Conservation (phyloP, 2,888 invertebrate species). For the Loripinus fragilis region DNA sequence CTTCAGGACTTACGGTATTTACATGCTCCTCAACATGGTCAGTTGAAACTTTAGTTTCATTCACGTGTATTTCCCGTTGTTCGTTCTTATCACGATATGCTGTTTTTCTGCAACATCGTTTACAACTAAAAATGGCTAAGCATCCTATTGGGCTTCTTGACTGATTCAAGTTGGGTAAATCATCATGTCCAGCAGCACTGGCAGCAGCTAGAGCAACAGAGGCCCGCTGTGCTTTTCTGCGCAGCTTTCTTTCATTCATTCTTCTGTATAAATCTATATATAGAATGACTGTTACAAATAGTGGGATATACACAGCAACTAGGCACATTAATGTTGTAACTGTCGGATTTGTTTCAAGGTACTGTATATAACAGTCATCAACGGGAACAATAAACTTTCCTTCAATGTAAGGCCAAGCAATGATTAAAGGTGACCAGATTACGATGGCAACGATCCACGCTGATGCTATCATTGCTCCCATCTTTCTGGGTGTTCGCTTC, state of each 20-base stretch:
- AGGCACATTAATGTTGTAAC: background rate
- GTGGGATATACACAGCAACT: background rate
- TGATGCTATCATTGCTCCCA: background rate
- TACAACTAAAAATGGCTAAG: too few relatives aligned
- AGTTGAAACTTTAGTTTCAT: too few relatives aligned
- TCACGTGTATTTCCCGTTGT: too few relatives aligned
- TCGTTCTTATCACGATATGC: too few relatives aligned
- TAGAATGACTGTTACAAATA: background rate
- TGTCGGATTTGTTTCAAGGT: background rate
- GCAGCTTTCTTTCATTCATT: background rate
- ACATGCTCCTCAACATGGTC: too few relatives aligned
- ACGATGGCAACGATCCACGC: background rate
- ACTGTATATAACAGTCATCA: background rate
- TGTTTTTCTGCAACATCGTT: too few relatives aligned
- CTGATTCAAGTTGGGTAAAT: too few relatives aligned
- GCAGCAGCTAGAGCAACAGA: too few relatives aligned
- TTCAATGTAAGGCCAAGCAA: constrained; percentile 11
- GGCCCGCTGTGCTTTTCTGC: background rate
- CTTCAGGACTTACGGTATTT: too few relatives aligned
- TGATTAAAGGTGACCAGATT: background rate
- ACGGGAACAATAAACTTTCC: background rate
- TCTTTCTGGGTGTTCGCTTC: background rate
- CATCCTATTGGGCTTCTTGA: too few relatives aligned
- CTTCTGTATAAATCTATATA: background rate
- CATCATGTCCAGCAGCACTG: too few relatives aligned